Percentiles rank a stretch among this genome's conserved stretches.
Evolutionary conservation across 2,797 vertebrate genomes (phyloP).

Genomic region (Eptatretus atami): DNA sequence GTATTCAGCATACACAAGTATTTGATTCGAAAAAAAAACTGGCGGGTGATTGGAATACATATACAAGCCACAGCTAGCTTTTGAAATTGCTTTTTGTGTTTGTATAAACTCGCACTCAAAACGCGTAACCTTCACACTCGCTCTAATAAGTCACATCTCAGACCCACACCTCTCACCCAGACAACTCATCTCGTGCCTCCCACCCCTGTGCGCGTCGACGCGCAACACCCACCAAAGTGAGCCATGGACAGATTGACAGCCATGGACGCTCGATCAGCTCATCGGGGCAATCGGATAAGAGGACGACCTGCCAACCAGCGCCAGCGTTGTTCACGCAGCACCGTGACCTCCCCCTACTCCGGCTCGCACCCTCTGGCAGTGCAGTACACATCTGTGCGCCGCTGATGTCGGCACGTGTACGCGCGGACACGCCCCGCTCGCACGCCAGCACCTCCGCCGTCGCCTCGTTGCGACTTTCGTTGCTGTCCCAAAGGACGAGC

Average conservation of each 20-base stretch:
- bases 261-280: conserved; percentile 21
- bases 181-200: background rate
- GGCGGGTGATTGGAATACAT: no score
- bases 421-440: conserved; percentile 14
- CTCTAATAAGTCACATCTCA: background rate
- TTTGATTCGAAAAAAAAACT: no score
- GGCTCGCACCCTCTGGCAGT: conserved; percentile 13
- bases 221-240: conserved; percentile 15
- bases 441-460: conserved; percentile 14
- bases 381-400: conserved; percentile 15
- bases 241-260: conserved; percentile 24
- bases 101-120: no score
- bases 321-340: conserved; percentile 21
- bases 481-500: conserved; percentile 22
- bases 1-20: no score
- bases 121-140: background rate
- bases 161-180: background rate
- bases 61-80: no score
- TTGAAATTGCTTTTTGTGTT: no score
- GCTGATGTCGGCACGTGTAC: conserved; percentile 19
- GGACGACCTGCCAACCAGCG: conserved; percentile 16
- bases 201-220: background rate
- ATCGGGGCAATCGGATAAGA: conserved; percentile 21
- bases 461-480: conserved; percentile 16
- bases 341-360: conserved; percentile 18